Evolutionary conservation across 2,113 vertebrate species (phyloP).

Genomic region (Paratilapia polleni): DNA sequence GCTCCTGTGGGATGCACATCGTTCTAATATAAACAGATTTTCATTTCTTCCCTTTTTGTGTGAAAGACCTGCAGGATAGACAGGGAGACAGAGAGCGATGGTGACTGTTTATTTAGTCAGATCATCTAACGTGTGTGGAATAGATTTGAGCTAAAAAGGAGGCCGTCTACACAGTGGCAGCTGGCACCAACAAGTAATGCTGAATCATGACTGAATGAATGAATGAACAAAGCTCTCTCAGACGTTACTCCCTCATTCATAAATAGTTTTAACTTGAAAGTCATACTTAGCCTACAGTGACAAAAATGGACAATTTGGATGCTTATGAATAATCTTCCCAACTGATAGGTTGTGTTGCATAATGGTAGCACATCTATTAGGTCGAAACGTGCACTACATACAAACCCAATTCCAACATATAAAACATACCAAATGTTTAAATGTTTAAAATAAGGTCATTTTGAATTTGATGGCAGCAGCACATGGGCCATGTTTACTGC

Average conservation of each 20-base stretch:
- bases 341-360: background rate
- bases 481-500: background rate
- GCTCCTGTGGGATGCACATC: conserved; percentile 52
- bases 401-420: background rate
- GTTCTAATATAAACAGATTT: conserved; percentile 48
- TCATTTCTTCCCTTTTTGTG: conserved; percentile 58
- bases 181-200: conserved; percentile 20
- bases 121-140: conserved; percentile 64
- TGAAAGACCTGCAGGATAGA: conserved; percentile 50
- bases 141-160: conserved; percentile 55
- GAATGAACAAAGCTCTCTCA: conserved; percentile 11
- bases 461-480: background rate
- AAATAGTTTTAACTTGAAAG: background rate
- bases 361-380: background rate
- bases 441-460: background rate
- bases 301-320: background rate
- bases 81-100: conserved; percentile 24
- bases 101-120: conserved; percentile 67
- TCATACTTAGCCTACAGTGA: background rate
- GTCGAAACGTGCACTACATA: background rate
- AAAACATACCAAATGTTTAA: background rate
- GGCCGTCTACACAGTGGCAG: conserved; percentile 40
- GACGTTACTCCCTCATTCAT: background rate
- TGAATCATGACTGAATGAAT: background rate
- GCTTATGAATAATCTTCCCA: background rate